Conservation (phyloP, 2,797 vertebrate species). For the Coreius guichenoti region DNA sequence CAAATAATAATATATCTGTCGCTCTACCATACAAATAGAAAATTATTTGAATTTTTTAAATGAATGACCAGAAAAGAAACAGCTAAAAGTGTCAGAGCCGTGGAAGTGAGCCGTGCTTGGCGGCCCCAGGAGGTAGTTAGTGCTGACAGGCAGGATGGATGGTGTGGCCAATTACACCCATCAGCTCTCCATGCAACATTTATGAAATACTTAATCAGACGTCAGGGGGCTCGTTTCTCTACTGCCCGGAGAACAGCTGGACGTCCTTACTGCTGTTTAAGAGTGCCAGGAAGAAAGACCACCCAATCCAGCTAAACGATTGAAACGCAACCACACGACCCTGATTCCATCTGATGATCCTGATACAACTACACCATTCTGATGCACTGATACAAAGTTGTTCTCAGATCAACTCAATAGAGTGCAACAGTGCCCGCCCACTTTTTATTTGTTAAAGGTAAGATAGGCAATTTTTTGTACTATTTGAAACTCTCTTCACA, state of each 20-base stretch:
- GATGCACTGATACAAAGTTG: background rate
- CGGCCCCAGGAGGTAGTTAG: constrained; percentile 54
- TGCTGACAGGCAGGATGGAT: constrained; percentile 77
- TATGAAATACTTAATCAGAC: constrained; percentile 81
- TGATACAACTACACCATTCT: background rate
- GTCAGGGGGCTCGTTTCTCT: constrained; percentile 81
- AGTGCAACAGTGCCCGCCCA: background rate
- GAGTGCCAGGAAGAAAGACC: constrained; percentile 68
- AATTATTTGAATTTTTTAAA: background rate
- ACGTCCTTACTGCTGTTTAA: constrained; percentile 58
- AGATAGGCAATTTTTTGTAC: background rate
- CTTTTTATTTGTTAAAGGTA: background rate
- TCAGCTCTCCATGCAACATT: constrained; percentile 81
- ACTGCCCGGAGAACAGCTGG: constrained; percentile 71
- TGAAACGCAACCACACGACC: background rate
- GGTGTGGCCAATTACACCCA: constrained; percentile 78
- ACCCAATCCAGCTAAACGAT: constrained; percentile 10
- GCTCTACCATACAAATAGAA: background rate
- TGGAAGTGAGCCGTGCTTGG: constrained; percentile 2
- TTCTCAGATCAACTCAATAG: background rate
- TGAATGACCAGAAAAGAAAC: background rate
- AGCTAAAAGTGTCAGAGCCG: background rate
- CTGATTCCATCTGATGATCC: constrained; percentile 3
- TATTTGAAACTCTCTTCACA: background rate
- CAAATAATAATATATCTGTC: constrained; percentile 20